phyloP scores from a whole-genome alignment of 1,140 invertebrate genomes.

The Achroia grisella region DNA sequence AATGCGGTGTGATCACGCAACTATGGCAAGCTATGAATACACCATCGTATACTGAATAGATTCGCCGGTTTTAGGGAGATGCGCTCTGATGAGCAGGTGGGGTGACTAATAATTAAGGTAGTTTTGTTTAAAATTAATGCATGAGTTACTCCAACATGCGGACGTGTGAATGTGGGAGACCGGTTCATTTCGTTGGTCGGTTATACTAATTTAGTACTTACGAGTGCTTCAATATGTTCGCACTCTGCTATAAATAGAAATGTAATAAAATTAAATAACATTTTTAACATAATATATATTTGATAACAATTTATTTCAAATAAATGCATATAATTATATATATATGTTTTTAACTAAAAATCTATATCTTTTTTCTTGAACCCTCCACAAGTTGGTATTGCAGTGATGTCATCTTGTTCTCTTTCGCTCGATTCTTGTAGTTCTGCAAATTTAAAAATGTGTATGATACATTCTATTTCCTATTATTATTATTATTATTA shows the following conservation, averaged over 20 bases:
- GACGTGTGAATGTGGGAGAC: slow-evolving; percentile 13
- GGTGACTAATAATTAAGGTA: slow-evolving; percentile 72
- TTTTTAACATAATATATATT: background rate
- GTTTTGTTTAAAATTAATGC: slow-evolving; percentile 66
- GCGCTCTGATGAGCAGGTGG: slow-evolving; percentile 70
- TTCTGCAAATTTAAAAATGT: too few relatives aligned
- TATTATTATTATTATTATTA: too few relatives aligned
- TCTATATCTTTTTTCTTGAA: slow-evolving; percentile 74
- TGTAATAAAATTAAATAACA: too few relatives aligned
- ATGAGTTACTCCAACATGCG: slow-evolving; percentile 39
- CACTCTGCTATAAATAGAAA: too few relatives aligned
- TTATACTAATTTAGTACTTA: too few relatives aligned
- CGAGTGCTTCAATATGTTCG: too few relatives aligned
- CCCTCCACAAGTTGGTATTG: slow-evolving; percentile 56
- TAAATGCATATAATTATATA: too few relatives aligned
- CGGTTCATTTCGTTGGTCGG: background rate
- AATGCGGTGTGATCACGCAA: background rate
- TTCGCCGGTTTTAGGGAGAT: slow-evolving; percentile 71
- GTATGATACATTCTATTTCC: too few relatives aligned
- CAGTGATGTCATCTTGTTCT: slow-evolving; percentile 78
- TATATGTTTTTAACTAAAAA: slow-evolving; percentile 56
- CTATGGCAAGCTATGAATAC: slow-evolving; percentile 41
- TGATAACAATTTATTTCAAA: background rate
- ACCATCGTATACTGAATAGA: slow-evolving; percentile 52
- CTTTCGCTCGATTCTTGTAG: slow-evolving; percentile 79